Conservation (phyloP, 2,888 invertebrate species). For the Cremastobaeus sp. region DNA sequence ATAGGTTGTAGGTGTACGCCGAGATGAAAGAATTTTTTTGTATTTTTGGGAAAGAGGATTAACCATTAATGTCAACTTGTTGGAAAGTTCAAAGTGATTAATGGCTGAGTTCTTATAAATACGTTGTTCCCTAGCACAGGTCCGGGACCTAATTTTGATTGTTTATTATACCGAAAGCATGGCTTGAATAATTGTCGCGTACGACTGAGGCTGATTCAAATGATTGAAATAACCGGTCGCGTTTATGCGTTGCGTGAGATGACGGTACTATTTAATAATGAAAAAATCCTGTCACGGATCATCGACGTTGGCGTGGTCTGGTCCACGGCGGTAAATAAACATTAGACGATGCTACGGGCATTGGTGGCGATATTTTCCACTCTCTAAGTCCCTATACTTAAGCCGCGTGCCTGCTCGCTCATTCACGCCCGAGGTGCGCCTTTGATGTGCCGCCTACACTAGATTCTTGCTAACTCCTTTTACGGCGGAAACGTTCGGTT, state of each 20-base stretch:
- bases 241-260: too few species aligned
- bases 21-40: constrained; percentile 52
- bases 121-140: constrained; percentile 14
- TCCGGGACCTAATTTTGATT: constrained; percentile 42
- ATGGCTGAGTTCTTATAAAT: constrained; percentile 45
- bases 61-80: constrained; percentile 56
- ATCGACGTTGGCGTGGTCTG: constrained; percentile 67
- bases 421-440: constrained; percentile 77
- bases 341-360: constrained; percentile 68
- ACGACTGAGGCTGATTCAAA: too few species aligned
- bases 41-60: constrained; percentile 54
- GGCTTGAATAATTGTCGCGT: too few species aligned
- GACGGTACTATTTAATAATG: too few species aligned
- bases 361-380: constrained; percentile 75
- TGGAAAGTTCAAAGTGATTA: constrained; percentile 50
- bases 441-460: constrained; percentile 76
- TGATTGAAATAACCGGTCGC: too few species aligned
- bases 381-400: constrained; percentile 76
- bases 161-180: constrained; percentile 12
- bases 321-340: constrained; percentile 76
- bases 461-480: constrained; percentile 73
- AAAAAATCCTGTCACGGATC: constrained; percentile 37
- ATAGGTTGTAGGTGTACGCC: constrained; percentile 22
- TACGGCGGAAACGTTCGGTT: constrained; percentile 58
- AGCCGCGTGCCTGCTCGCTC: constrained; percentile 77